phyloP scores from a whole-genome alignment of 2,888 invertebrate genomes.

The Perizoma affinitatum region DNA sequence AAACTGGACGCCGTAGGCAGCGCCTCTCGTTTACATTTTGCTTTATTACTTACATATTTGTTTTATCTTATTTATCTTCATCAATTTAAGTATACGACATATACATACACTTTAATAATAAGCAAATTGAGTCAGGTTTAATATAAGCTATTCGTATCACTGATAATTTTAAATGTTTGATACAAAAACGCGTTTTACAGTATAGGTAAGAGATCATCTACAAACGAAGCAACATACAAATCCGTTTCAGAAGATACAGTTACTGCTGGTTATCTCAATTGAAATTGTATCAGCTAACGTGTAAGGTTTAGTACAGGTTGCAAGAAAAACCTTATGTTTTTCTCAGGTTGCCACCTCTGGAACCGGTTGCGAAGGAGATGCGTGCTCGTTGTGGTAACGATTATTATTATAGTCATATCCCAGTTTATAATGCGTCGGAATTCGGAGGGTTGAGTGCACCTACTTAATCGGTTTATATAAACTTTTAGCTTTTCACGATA shows the following conservation, averaged over 20 bases:
- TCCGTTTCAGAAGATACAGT: constrained; percentile 42
- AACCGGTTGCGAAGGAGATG: constrained; percentile 64
- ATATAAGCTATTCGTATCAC: constrained; percentile 14
- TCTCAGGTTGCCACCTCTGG: constrained; percentile 39
- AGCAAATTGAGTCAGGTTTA: neutral
- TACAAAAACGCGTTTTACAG: constrained; percentile 1
- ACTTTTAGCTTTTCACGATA: constrained; percentile 42
- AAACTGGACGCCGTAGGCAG: constrained; percentile 47
- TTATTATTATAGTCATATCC: constrained; percentile 57
- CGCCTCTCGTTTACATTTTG: constrained; percentile 36
- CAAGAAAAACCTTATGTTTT: constrained; percentile 21
- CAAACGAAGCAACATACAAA: constrained; percentile 45
- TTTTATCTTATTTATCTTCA: constrained; percentile 24
- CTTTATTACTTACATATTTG: constrained; percentile 32
- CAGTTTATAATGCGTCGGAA: constrained; percentile 58
- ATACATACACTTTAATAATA: neutral
- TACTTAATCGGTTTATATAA: constrained; percentile 49
- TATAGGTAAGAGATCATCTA: constrained; percentile 27
- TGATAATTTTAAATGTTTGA: constrained; percentile 2
- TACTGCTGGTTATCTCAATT: constrained; percentile 18
- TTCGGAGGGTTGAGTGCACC: constrained; percentile 55
- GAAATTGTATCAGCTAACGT: constrained; percentile 13
- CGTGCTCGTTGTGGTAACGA: constrained; percentile 70
- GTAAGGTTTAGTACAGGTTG: constrained; percentile 40
- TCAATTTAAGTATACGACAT: constrained; percentile 5